Evolutionary conservation across 2,113 vertebrate species (phyloP), one percentile per base, ranked within the genome.

Genomic region (Tenebrosternarchus preto): DNA sequence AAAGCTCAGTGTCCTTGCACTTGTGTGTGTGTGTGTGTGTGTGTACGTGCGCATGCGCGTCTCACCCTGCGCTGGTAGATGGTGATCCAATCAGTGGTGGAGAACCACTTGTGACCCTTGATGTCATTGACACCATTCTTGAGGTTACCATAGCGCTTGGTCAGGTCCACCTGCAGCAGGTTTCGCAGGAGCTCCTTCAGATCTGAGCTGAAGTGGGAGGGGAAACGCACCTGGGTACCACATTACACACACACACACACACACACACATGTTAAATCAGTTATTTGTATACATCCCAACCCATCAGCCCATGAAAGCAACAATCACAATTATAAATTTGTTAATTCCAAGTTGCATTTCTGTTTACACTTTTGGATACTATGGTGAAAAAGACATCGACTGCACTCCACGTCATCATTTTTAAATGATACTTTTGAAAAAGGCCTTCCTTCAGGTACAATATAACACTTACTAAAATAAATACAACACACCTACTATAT

Each of bases 101-200:
- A 92, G 84, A 97, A 97, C 95, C 95, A 97, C 87, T 96, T 96
- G 88, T 97, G 95, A 84, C 94, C 95, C 88, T 97, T 97, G 88
- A 97, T 97, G 91, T 97, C 95, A 0, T 93, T 95, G 83, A 97
- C 96, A 1, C 94, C 95, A 0, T 97, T 97, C 91, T 96, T 95
- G 29, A 97, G 94, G 90, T 97, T 97, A 19, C 95, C 96, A 17
- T 92, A 96, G 81, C 95, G 95, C 86, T 97, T 97, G 81, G 96
- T 97, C 79, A 97, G 94, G 85, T 97, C 96, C 73, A 97, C 96
- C 93, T 97, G 95, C 70, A 97, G 88, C 77, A 97, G 92, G 91
- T 97, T 97, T 86, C 94, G 93, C 71, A 97, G 92, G n/a, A 97
- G 92, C 85, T 97, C 96, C 90, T 96, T 97, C 88, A 97, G 89